Evolutionary conservation across 2,888 invertebrate species (phyloP).

Genomic region (Dasypogon diadema): DNA sequence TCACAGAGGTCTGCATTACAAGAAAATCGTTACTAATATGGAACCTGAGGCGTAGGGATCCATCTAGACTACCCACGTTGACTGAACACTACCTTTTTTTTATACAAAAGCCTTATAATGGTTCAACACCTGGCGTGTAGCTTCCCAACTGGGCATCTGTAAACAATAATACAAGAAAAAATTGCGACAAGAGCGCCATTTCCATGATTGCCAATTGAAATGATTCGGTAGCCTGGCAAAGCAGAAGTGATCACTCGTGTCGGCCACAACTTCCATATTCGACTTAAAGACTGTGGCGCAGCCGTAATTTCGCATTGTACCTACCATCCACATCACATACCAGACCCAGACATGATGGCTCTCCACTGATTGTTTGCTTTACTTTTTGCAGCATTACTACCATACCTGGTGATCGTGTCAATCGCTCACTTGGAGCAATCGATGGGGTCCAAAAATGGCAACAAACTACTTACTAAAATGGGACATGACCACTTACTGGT

Average conservation of each 20-base stretch:
- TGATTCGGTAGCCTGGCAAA: neutral
- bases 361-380: conserved; percentile 50
- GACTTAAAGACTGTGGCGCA: conserved; percentile 23
- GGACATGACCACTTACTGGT: conserved; percentile 55
- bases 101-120: conserved; percentile 30
- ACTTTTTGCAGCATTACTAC: conserved; percentile 34
- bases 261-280: conserved; percentile 30
- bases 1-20: neutral
- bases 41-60: neutral
- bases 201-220: conserved; percentile 41
- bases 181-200: conserved; percentile 40
- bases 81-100: neutral
- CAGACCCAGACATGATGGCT: conserved; percentile 55
- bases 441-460: conserved; percentile 52
- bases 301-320: conserved; percentile 35
- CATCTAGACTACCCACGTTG: conserved; percentile 7
- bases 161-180: conserved; percentile 43
- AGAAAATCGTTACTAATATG: conserved; percentile 10
- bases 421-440: conserved; percentile 49
- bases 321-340: conserved; percentile 43
- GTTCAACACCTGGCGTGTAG: conserved; percentile 50
- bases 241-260: conserved; percentile 12
- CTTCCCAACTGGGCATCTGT: conserved; percentile 50
- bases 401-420: conserved; percentile 48
- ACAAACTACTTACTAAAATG: conserved; percentile 55